Conservation (phyloP, 2,888 invertebrate genomes). For the Neoaliturus tenellus region DNA sequence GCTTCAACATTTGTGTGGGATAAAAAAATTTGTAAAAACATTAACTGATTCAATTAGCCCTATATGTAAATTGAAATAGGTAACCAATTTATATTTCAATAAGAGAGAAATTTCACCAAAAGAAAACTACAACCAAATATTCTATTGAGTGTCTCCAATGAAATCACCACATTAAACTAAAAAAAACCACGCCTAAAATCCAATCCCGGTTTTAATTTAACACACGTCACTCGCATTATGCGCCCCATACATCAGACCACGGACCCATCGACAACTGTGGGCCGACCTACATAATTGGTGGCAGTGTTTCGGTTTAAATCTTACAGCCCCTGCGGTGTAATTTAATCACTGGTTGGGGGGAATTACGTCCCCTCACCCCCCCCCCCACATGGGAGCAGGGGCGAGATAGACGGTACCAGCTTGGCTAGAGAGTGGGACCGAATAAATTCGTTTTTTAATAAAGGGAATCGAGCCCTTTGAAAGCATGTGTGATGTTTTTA, state of each 20-base stretch:
- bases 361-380: background rate
- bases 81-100: no score
- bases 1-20: no score
- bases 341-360: conserved; percentile 29
- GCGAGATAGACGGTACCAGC: background rate
- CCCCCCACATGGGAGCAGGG: background rate
- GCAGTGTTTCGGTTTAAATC: conserved; percentile 21
- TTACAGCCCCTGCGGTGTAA: conserved; percentile 27
- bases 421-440: background rate
- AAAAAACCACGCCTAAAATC: no score
- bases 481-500: no score
- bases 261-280: background rate
- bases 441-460: background rate
- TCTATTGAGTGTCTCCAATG: no score
- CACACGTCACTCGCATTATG: background rate
- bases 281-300: background rate
- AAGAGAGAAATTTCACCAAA: no score
- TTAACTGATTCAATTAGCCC: no score
- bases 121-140: no score
- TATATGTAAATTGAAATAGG: no score
- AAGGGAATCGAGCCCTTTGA: background rate
- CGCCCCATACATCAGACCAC: background rate
- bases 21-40: no score
- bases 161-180: no score
- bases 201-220: background rate